Evolutionary conservation across 2,888 invertebrate species (phyloP).

Genomic region (Chamaedrilus cognettii): DNA sequence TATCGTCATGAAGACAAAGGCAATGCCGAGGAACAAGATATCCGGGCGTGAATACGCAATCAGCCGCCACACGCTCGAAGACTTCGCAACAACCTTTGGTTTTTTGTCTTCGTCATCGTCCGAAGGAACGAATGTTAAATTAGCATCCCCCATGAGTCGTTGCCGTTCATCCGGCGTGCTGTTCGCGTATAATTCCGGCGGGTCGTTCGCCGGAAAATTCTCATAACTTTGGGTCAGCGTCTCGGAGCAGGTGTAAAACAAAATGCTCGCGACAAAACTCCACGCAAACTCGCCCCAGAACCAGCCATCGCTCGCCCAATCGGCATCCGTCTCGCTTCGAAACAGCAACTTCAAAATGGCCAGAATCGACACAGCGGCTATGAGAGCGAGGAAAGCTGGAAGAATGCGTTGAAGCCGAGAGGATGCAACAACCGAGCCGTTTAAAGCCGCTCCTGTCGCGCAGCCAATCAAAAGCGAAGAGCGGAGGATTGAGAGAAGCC

Average conservation of each 20-base stretch:
- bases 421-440: constrained; percentile 29
- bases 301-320: constrained; percentile 42
- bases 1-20: constrained; percentile 35
- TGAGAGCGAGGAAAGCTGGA: constrained; percentile 6
- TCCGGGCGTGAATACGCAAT: constrained; percentile 44
- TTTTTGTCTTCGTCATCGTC: too few relatives aligned
- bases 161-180: constrained; percentile 31
- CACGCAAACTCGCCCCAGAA: constrained; percentile 31
- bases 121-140: too few relatives aligned
- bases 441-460: constrained; percentile 35
- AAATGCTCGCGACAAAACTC: neutral
- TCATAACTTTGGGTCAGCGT: neutral
- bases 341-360: constrained; percentile 43
- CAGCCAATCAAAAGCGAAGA: constrained; percentile 37
- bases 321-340: constrained; percentile 21
- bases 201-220: neutral
- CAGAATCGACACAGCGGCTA: constrained; percentile 35
- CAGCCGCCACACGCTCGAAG: constrained; percentile 39
- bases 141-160: constrained; percentile 27
- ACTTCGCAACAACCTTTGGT: constrained; percentile 23
- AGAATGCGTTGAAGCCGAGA: constrained; percentile 30
- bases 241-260: neutral
- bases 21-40: constrained; percentile 36
- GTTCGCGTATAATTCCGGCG: neutral
- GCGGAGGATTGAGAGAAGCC: constrained; percentile 40